These are phyloP conservation scores for Microchirus variegatus DNA, from an alignment of 2,797 vertebrate species.

Conservation along the genomic window DNA sequence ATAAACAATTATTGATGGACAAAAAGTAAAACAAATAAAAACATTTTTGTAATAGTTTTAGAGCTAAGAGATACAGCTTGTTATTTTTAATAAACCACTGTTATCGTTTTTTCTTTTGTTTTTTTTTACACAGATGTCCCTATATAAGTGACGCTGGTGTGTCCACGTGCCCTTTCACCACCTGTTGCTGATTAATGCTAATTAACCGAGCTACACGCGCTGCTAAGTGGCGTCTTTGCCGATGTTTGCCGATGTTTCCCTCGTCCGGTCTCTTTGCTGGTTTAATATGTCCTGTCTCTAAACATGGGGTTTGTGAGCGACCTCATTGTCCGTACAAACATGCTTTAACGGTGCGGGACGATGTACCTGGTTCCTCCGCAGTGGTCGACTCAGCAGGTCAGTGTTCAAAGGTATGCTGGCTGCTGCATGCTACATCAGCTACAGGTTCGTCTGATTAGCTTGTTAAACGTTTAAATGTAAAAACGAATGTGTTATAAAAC, in stretches of 20 bases:
- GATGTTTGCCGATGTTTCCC: conserved; percentile 82
- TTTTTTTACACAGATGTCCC: not conserved
- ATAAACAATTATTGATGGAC: too few species aligned
- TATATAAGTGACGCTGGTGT: conserved; percentile 35
- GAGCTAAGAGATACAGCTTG: too few species aligned
- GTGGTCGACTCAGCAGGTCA: conserved; percentile 45
- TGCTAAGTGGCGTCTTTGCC: not conserved
- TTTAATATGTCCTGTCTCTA: conserved; percentile 65
- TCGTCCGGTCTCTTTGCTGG: conserved; percentile 72
- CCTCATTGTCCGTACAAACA: conserved; percentile 82
- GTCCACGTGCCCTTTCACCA: not conserved
- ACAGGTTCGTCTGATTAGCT: rapidly evolving
- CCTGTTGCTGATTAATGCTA: not conserved
- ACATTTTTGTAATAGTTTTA: too few species aligned
- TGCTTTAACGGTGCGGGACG: conserved; percentile 23
- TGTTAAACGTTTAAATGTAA: not conserved
- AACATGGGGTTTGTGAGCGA: conserved; percentile 67
- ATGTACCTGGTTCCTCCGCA: conserved; percentile 6
- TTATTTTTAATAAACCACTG: too few species aligned
- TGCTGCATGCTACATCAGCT: not conserved
- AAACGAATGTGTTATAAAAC: too few species aligned
- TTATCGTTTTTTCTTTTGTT: not conserved
- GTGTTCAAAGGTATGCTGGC: conserved; percentile 8
- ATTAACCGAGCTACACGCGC: not conserved
- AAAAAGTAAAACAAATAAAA: too few species aligned